Percentiles rank a stretch among this genome's conserved stretches.
Conservation (phyloP, 2,113 vertebrate species). For the Probosciger aterrimus region DNA sequence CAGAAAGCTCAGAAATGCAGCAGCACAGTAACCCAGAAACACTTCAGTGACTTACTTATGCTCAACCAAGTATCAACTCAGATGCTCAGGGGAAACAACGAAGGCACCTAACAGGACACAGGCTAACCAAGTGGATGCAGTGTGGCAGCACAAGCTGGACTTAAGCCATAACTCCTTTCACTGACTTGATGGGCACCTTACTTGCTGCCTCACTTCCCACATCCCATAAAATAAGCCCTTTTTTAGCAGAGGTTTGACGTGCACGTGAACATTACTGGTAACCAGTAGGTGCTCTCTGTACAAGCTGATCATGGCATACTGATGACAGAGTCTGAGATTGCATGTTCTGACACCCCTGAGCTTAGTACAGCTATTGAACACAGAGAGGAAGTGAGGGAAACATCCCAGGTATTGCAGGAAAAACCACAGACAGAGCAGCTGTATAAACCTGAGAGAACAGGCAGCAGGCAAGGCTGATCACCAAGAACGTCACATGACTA, state of each 20-base stretch:
- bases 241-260: background rate
- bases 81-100: background rate
- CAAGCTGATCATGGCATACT: background rate
- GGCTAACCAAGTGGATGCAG: background rate
- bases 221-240: background rate
- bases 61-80: background rate
- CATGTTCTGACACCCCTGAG: background rate
- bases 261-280: background rate
- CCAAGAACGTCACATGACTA: background rate
- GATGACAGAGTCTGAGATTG: background rate
- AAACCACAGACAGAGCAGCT: background rate
- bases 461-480: background rate
- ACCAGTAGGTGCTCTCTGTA: background rate
- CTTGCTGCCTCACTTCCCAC: background rate
- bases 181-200: background rate
- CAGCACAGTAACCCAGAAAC: background rate
- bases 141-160: background rate
- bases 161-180: accelerated
- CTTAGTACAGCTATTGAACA: background rate
- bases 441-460: background rate
- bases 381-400: background rate
- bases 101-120: background rate
- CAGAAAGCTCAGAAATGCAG: background rate
- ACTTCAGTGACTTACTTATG: background rate
- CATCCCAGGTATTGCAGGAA: background rate